Evolutionary conservation across 2,888 invertebrate species (phyloP).

Genomic region (Panorpa germanica): DNA sequence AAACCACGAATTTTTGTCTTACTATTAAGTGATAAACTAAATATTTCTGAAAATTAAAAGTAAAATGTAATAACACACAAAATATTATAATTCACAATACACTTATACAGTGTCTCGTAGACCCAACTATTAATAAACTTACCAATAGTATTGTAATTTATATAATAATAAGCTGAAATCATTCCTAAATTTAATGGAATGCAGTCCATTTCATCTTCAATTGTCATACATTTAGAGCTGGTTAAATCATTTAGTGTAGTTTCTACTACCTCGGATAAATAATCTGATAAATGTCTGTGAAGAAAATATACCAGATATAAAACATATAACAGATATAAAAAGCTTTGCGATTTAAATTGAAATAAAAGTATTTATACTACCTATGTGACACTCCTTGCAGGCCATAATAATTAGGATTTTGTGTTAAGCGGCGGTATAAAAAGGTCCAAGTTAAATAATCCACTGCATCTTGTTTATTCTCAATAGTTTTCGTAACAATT

Average conservation of each 20-base stretch:
- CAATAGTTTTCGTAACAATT: slow-evolving; percentile 98
- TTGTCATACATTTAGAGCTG: slow-evolving; percentile 90
- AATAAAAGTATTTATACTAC: slow-evolving; percentile 16
- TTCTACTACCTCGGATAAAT: slow-evolving; percentile 94
- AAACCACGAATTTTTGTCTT: slow-evolving; percentile 96
- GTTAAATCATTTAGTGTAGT: slow-evolving; percentile 85
- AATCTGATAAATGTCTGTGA: slow-evolving; percentile 84
- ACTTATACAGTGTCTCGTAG: too few species aligned
- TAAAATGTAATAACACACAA: slow-evolving; percentile 3
- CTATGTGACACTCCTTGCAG: slow-evolving; percentile 87
- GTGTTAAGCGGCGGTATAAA: slow-evolving; percentile 87
- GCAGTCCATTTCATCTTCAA: slow-evolving; percentile 97
- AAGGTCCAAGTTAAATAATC: slow-evolving; percentile 99
- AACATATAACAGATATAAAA: too few species aligned
- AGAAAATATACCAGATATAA: slow-evolving; percentile 2
- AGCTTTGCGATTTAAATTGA: too few species aligned
- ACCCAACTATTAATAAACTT: slow-evolving; percentile 16
- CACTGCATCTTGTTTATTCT: slow-evolving; percentile 99
- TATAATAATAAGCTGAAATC: slow-evolving; percentile 99
- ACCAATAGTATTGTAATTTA: slow-evolving; percentile 98
- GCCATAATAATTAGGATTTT: slow-evolving; percentile 99
- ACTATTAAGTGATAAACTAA: slow-evolving; percentile 87
- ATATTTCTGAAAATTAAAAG: slow-evolving; percentile 54
- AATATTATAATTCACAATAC: slow-evolving; percentile 1
- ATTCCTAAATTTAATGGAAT: slow-evolving; percentile 95